Percentiles rank a stretch among this genome's conserved stretches.
Conservation (phyloP, 2,797 vertebrate genomes). For the Tragelaphus eurycerus region DNA sequence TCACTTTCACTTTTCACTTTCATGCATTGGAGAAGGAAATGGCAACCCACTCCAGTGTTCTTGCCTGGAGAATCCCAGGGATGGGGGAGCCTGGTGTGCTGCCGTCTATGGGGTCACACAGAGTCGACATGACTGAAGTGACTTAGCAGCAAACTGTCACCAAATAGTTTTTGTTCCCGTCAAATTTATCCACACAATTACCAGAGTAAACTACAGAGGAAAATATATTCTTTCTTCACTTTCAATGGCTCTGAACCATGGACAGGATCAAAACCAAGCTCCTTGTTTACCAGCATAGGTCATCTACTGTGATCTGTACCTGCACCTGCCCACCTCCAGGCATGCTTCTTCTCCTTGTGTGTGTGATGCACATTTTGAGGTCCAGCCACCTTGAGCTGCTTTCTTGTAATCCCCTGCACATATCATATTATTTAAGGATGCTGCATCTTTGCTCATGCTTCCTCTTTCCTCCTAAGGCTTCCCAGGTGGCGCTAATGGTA, state of each 20-base stretch:
- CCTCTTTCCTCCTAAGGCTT: not conserved
- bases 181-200: not conserved
- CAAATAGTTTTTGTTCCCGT: not conserved
- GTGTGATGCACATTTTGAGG: too few species aligned
- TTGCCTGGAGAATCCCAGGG: too few species aligned
- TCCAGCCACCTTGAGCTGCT: not conserved
- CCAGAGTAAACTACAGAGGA: not conserved
- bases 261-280: not conserved
- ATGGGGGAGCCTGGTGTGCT: too few species aligned
- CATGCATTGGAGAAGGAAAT: too few species aligned
- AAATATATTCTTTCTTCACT: not conserved
- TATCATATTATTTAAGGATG: not conserved
- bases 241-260: not conserved
- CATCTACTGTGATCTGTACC: not conserved
- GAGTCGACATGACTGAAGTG: too few species aligned
- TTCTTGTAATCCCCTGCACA: not conserved
- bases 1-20: too few species aligned
- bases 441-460: not conserved
- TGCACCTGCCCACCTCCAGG: rapidly evolving
- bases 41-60: too few species aligned
- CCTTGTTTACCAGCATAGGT: not conserved
- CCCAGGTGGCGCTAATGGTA: not conserved
- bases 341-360: not conserved
- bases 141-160: not conserved
- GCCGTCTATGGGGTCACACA: too few species aligned